phyloP scores from a whole-genome alignment of 2,113 vertebrate species.

The Eulacestoma nigropectus region DNA sequence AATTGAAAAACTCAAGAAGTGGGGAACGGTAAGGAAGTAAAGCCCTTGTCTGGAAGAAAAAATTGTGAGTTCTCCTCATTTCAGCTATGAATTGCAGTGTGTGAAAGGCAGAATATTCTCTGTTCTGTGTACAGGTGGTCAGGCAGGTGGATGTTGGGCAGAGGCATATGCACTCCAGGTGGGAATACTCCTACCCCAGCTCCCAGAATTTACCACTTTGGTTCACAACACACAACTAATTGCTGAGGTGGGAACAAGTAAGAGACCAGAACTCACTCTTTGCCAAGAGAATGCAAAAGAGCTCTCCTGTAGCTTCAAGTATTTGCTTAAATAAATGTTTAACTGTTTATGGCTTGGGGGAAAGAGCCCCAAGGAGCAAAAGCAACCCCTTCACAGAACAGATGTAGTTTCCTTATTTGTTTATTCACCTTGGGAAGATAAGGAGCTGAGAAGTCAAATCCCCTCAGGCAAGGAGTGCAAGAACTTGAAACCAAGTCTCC shows the following conservation, averaged over 20 bases:
- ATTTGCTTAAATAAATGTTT: not conserved
- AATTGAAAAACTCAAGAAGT: not conserved
- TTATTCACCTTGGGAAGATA: conserved; percentile 28
- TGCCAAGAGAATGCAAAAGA: not conserved
- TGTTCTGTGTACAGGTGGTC: not conserved
- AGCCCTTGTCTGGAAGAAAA: not conserved
- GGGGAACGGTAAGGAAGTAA: not conserved
- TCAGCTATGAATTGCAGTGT: not conserved
- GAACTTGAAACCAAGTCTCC: not conserved
- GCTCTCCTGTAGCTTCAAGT: not conserved
- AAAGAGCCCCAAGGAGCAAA: not conserved
- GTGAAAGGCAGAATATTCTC: not conserved
- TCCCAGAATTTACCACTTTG: not conserved
- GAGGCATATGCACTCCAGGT: not conserved
- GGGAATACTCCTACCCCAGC: not conserved
- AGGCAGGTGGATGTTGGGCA: not conserved
- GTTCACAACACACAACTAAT: not conserved
- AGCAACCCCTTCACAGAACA: not conserved
- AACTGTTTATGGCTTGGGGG: not conserved
- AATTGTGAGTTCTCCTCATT: not conserved
- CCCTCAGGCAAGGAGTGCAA: not conserved
- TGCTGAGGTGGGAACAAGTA: not conserved
- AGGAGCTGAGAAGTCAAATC: conserved; percentile 3
- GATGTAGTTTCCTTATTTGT: not conserved
- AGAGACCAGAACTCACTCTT: not conserved